phyloP scores from a whole-genome alignment of 2,888 invertebrate species.

The Linnaemya tessellans region DNA sequence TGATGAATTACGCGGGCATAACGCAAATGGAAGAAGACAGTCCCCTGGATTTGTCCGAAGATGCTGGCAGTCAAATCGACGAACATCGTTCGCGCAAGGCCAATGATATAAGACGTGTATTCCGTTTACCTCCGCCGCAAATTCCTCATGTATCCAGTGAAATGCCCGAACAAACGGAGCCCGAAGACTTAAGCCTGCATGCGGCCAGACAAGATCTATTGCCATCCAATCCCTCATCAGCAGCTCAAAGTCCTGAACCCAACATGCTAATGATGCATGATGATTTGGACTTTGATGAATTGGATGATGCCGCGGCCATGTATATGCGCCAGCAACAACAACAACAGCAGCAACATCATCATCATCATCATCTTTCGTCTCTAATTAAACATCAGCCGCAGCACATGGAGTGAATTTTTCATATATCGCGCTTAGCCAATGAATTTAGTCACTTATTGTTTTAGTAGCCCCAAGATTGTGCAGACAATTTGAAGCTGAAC shows the following conservation, averaged over 20 bases:
- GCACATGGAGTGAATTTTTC: conserved; percentile 70
- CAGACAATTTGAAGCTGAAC: conserved; percentile 25
- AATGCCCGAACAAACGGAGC: conserved; percentile 94
- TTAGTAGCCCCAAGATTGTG: conserved; percentile 73
- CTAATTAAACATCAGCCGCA: conserved; percentile 67
- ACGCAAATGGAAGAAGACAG: conserved; percentile 79
- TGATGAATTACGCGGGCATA: conserved; percentile 82
- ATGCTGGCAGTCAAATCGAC: conserved; percentile 82
- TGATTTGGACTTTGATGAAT: conserved; percentile 85
- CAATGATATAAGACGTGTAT: conserved; percentile 84
- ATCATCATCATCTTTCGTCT: conserved; percentile 34
- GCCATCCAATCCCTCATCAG: conserved; percentile 74
- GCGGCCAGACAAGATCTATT: conserved; percentile 77
- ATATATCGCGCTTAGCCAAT: background rate
- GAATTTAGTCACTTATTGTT: conserved; percentile 39
- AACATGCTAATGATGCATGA: conserved; percentile 77
- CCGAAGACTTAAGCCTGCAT: conserved; percentile 93
- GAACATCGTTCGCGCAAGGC: conserved; percentile 82
- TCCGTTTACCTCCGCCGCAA: conserved; percentile 83
- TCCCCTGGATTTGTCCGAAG: conserved; percentile 84
- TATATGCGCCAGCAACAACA: conserved; percentile 83
- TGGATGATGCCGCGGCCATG: conserved; percentile 84
- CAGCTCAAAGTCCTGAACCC: conserved; percentile 70
- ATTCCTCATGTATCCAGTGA: conserved; percentile 80
- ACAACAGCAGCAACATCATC: conserved; percentile 78